Conservation (phyloP, 2,888 invertebrate species). For the Pterobdella sp. region DNA sequence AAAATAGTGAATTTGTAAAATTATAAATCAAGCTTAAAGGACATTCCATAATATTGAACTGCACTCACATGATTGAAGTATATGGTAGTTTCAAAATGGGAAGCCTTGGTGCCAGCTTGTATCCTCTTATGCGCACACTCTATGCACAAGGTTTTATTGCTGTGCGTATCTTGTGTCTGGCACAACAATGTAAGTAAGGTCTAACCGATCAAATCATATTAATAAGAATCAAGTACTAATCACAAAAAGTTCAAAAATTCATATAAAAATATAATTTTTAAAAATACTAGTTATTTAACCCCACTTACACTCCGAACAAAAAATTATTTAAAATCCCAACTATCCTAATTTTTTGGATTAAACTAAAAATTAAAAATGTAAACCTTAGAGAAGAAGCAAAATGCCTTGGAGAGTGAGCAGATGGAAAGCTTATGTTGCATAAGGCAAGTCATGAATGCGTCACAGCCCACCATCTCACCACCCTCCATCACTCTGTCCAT, state of each 20-base stretch:
- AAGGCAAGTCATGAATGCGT: slow-evolving; percentile 53
- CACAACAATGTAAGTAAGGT: neutral
- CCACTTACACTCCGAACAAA: neutral
- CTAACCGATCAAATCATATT: neutral
- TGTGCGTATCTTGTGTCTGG: neutral
- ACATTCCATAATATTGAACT: too few relatives aligned
- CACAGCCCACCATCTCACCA: slow-evolving; percentile 60
- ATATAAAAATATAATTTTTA: neutral
- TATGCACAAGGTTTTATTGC: neutral
- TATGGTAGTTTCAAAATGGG: neutral
- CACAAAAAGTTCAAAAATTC: neutral
- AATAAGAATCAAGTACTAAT: neutral
- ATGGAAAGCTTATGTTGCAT: slow-evolving; percentile 65
- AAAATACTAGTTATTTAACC: neutral
- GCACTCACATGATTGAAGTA: neutral
- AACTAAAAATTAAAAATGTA: slow-evolving; percentile 38
- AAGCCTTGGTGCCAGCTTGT: neutral
- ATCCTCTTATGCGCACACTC: slow-evolving; percentile 1
- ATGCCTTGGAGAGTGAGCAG: slow-evolving; percentile 74
- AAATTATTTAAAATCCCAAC: neutral
- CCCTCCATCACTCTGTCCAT: slow-evolving; percentile 53
- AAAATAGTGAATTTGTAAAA: too few relatives aligned
- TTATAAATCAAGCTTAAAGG: too few relatives aligned
- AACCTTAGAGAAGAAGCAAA: slow-evolving; percentile 75
- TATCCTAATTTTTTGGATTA: neutral